These are phyloP conservation scores for Tanypteryx hageni DNA, from an alignment of 2,888 invertebrate genomes.

Conservation along the genomic window DNA sequence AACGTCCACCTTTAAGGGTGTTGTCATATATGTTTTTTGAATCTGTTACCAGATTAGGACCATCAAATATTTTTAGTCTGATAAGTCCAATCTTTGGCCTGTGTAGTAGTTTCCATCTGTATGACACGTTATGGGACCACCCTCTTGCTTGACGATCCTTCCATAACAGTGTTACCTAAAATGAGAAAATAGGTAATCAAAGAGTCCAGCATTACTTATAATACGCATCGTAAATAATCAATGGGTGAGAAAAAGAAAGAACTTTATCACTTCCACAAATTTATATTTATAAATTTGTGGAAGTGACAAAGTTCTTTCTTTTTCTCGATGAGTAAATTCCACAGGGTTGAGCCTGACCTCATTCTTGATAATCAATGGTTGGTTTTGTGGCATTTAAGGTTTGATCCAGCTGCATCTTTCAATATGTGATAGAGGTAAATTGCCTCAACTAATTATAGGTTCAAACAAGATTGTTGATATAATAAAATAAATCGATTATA, in stretches of 20 bases:
- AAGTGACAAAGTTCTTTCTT: too few species aligned
- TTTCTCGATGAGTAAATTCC: too few species aligned
- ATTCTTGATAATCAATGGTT: too few species aligned
- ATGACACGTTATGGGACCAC: slow-evolving; percentile 95
- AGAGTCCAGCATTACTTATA: background rate
- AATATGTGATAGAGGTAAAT: too few species aligned
- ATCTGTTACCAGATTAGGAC: slow-evolving; percentile 90
- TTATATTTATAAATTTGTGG: too few species aligned
- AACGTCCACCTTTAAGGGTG: slow-evolving; percentile 91
- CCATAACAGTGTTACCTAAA: slow-evolving; percentile 89
- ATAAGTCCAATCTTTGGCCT: slow-evolving; percentile 95
- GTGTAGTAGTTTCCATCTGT: slow-evolving; percentile 95
- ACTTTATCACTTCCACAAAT: too few species aligned
- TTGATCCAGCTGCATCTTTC: background rate
- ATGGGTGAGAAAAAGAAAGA: too few species aligned
- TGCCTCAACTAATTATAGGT: too few species aligned
- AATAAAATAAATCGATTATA: too few species aligned
- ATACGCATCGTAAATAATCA: background rate
- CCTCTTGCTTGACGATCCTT: slow-evolving; percentile 94
- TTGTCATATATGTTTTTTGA: slow-evolving; percentile 95
- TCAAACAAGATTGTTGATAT: too few species aligned
- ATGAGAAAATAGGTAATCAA: background rate
- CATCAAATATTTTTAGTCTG: slow-evolving; percentile 92
- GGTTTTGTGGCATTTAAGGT: background rate
- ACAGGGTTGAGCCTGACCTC: too few species aligned